Conservation (phyloP, 2,797 vertebrate species). For the Semotilus atromaculatus region DNA sequence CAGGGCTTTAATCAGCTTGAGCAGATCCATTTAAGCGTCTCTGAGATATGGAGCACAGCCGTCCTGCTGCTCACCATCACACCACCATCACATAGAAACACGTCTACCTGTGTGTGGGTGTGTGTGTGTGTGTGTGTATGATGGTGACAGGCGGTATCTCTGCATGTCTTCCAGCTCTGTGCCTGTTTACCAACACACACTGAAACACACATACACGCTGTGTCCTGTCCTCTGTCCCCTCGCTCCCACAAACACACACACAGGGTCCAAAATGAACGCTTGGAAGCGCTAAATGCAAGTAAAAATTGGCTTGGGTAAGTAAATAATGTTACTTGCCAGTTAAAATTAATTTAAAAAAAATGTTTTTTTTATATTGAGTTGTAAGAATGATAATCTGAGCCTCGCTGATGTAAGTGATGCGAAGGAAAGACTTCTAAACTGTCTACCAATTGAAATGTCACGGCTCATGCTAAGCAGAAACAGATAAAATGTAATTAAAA, state of each 20-base stretch:
- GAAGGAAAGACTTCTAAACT: neutral
- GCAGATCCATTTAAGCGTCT: slow-evolving; percentile 54
- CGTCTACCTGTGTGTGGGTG: slow-evolving; percentile 33
- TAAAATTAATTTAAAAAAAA: neutral
- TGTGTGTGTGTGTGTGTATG: slow-evolving; percentile 32
- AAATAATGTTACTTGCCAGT: slow-evolving; percentile 17
- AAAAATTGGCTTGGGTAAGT: slow-evolving; percentile 3
- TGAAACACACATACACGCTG: slow-evolving; percentile 44
- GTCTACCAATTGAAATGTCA: neutral
- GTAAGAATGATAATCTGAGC: neutral
- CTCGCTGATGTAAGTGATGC: neutral
- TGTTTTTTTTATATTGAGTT: neutral
- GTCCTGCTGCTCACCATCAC: slow-evolving; percentile 40
- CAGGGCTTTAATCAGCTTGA: slow-evolving; percentile 62
- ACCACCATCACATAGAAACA: slow-evolving; percentile 33
- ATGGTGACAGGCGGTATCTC: slow-evolving; percentile 75
- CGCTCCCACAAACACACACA: slow-evolving; percentile 31
- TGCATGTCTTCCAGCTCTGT: slow-evolving; percentile 69
- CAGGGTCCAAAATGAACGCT: neutral
- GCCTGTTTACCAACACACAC: slow-evolving; percentile 72
- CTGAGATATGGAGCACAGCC: slow-evolving; percentile 28
- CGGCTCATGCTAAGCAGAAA: neutral
- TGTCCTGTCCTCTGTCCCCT: slow-evolving; percentile 64
- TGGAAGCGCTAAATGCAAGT: slow-evolving; percentile 1
- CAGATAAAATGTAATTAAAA: too few species aligned